Conservation (phyloP, 1,140 invertebrate species). For the Coelopa frigida region DNA sequence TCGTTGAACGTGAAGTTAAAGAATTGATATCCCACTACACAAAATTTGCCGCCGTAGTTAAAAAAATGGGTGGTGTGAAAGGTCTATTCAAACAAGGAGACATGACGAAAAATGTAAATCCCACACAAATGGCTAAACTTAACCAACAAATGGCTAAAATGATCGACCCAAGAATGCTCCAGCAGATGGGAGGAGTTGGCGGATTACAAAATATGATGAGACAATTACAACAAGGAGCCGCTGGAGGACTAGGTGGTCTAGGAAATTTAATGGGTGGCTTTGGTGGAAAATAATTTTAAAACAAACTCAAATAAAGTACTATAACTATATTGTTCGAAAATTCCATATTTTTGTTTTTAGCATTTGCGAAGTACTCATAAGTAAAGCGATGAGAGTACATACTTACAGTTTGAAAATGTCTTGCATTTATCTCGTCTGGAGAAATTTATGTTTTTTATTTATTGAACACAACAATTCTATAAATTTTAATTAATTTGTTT, state of each 20-base stretch:
- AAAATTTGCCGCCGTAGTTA: constrained; percentile 98
- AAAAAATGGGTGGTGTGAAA: constrained; percentile 99
- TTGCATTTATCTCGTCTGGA: too few relatives aligned
- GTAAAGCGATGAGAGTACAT: too few relatives aligned
- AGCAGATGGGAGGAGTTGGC: constrained; percentile 91
- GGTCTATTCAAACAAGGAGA: constrained; percentile 97
- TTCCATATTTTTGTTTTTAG: too few relatives aligned
- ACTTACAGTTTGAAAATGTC: too few relatives aligned
- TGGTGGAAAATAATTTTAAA: constrained; percentile 37
- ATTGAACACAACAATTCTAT: too few relatives aligned
- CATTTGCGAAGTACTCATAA: too few relatives aligned
- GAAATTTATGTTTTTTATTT: too few relatives aligned
- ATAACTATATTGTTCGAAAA: too few relatives aligned
- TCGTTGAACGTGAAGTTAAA: constrained; percentile 93
- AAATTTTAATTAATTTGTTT: too few relatives aligned
- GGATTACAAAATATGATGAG: constrained; percentile 98
- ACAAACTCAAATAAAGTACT: too few relatives aligned
- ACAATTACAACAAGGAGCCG: constrained; percentile 88
- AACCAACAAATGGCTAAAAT: constrained; percentile 99
- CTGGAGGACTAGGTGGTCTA: constrained; percentile 53
- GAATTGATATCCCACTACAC: constrained; percentile 97
- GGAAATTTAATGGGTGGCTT: constrained; percentile 69
- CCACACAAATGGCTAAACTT: constrained; percentile 95
- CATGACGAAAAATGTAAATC: constrained; percentile 98
- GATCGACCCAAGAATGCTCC: constrained; percentile 97